phyloP scores from a whole-genome alignment of 2,113 vertebrate species.

The Dipodomys ordii region DNA sequence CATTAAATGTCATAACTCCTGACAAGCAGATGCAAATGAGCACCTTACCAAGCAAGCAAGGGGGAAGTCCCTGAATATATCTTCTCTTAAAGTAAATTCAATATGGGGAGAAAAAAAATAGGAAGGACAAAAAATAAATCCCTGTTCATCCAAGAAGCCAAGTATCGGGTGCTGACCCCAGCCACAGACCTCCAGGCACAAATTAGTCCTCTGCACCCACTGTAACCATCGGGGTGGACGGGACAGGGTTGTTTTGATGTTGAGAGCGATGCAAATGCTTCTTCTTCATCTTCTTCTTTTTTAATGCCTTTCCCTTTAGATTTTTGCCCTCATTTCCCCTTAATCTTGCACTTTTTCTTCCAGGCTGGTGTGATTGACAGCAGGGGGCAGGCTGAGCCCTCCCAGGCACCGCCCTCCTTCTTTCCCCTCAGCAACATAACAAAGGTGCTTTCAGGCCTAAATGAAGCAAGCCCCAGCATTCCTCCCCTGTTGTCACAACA shows the following conservation, averaged over 20 bases:
- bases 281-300: neutral
- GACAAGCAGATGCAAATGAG: slow-evolving; percentile 85
- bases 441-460: slow-evolving; percentile 84
- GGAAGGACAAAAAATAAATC: neutral
- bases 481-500: slow-evolving; percentile 89
- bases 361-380: slow-evolving; percentile 50
- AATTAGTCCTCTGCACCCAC: neutral
- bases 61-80: neutral
- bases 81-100: slow-evolving; percentile 59
- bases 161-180: neutral
- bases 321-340: neutral
- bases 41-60: slow-evolving; percentile 50
- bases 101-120: neutral
- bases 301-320: neutral
- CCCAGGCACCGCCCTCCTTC: slow-evolving; percentile 53
- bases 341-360: neutral
- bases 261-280: slow-evolving; percentile 22
- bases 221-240: neutral
- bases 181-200: neutral
- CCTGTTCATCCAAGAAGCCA: neutral
- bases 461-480: slow-evolving; percentile 81
- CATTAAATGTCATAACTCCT: slow-evolving; percentile 81
- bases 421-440: slow-evolving; percentile 65
- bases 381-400: slow-evolving; percentile 46
- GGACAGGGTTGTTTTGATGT: neutral